Evolutionary conservation across 2,888 invertebrate genomes (phyloP).

Genomic region (Cyclophora punctaria): DNA sequence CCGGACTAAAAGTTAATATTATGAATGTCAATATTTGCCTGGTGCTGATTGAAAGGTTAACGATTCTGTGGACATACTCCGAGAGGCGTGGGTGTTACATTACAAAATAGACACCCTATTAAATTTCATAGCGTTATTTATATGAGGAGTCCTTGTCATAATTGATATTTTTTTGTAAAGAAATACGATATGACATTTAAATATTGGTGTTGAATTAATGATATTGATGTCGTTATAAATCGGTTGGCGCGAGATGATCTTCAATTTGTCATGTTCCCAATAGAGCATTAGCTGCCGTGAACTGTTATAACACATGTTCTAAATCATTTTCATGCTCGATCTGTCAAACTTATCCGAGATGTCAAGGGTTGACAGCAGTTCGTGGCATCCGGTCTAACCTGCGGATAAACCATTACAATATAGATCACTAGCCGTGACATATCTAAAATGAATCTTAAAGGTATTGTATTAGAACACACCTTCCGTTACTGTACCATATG

Average conservation of each 20-base stretch:
- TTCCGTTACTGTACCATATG: constrained; percentile 25
- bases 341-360: constrained; percentile 62
- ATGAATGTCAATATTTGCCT: constrained; percentile 53
- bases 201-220: constrained; percentile 21
- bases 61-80: constrained; percentile 36
- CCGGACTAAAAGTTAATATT: constrained; percentile 55
- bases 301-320: constrained; percentile 39
- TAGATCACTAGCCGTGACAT: constrained; percentile 18
- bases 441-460: constrained; percentile 29
- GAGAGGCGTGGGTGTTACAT: neutral
- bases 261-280: constrained; percentile 17
- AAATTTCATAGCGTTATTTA: constrained; percentile 31
- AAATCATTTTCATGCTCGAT: constrained; percentile 59
- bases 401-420: constrained; percentile 48
- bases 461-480: constrained; percentile 23
- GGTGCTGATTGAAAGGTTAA: constrained; percentile 58
- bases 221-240: constrained; percentile 27
- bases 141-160: constrained; percentile 20
- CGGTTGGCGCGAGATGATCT: constrained; percentile 10
- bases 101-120: constrained; percentile 34
- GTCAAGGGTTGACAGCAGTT: constrained; percentile 70
- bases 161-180: constrained; percentile 33
- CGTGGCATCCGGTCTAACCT: constrained; percentile 60
- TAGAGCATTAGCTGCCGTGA: constrained; percentile 18
- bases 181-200: constrained; percentile 31